Conservation (phyloP, 2,113 vertebrate genomes). For the Uria aalge region DNA sequence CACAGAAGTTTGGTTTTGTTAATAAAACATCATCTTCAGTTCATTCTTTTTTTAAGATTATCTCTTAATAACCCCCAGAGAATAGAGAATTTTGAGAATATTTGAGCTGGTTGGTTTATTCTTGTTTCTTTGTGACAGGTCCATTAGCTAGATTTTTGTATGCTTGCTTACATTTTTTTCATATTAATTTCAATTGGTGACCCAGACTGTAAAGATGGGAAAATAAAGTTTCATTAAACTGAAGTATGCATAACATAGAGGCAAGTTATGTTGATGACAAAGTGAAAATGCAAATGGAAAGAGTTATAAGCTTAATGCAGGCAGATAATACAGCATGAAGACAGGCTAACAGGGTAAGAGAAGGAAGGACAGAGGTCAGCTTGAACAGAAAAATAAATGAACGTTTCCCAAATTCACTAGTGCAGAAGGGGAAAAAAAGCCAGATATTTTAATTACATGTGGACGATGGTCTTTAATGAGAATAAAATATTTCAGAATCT, state of each 20-base stretch:
- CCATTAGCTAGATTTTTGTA: not conserved
- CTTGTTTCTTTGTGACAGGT: not conserved
- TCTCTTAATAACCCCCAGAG: not conserved
- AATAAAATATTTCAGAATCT: not conserved
- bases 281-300: not conserved
- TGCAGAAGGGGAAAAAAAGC: not conserved
- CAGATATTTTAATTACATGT: not conserved
- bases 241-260: not conserved
- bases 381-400: not conserved
- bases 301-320: not conserved
- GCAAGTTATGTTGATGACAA: not conserved
- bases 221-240: conserved; percentile 25
- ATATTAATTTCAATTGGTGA: not conserved
- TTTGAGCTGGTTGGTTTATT: not conserved
- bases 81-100: not conserved
- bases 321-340: not conserved
- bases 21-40: not conserved
- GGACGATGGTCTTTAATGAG: not conserved
- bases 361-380: not conserved
- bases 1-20: not conserved
- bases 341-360: not conserved
- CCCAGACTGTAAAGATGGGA: not conserved
- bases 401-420: not conserved
- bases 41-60: not conserved
- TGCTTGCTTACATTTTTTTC: conserved; percentile 2